Percentiles rank a stretch among this genome's conserved stretches.
phyloP scores from a whole-genome alignment of 1,140 invertebrate species.

The Euura lappo region DNA sequence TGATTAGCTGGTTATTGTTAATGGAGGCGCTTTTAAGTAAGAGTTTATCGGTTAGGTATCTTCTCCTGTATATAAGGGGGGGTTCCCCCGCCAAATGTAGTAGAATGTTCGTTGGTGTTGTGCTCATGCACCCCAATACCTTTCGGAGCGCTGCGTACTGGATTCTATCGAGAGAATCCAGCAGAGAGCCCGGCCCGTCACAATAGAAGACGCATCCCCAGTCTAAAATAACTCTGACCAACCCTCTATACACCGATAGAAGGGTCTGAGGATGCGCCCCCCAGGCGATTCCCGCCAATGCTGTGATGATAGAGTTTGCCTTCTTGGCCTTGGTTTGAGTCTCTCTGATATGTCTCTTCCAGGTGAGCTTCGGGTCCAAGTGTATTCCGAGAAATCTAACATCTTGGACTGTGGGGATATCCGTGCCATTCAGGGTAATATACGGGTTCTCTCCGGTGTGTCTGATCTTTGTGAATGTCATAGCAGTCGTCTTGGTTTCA shows the following conservation, averaged over 20 bases:
- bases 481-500: too few relatives aligned
- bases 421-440: too few relatives aligned
- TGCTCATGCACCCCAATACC: neutral
- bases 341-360: neutral
- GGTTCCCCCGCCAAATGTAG: neutral
- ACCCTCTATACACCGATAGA: too few relatives aligned
- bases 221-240: neutral
- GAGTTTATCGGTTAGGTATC: neutral
- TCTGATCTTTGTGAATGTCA: too few relatives aligned
- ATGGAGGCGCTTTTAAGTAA: too few relatives aligned
- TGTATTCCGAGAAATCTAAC: neutral
- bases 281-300: neutral
- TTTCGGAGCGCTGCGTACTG: constrained; percentile 7
- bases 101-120: neutral
- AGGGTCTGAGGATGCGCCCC: too few relatives aligned
- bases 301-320: neutral
- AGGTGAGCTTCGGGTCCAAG: neutral
- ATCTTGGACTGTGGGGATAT: neutral
- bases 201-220: constrained; percentile 8
- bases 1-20: too few relatives aligned
- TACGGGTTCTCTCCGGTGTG: too few relatives aligned
- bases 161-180: neutral
- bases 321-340: neutral
- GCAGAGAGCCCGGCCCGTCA: neutral
- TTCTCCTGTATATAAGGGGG: neutral